These are phyloP conservation scores for Zaprionus inermis DNA, from an alignment of 1,140 invertebrate genomes.

Conservation along the genomic window DNA sequence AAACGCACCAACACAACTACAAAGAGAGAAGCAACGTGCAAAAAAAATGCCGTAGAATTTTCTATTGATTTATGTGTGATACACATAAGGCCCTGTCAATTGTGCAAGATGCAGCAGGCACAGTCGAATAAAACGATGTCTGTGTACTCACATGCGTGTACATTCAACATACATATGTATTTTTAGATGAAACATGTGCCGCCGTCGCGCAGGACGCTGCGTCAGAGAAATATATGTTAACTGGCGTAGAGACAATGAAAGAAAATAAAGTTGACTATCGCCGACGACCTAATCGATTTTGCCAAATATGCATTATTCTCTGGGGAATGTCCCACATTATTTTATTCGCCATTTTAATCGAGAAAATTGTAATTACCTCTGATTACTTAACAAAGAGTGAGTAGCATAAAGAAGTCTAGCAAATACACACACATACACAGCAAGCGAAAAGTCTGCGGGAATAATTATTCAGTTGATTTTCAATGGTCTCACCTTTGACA, in stretches of 20 bases:
- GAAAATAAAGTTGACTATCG: constrained; percentile 32
- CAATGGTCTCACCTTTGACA: constrained; percentile 53
- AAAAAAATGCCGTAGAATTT: constrained; percentile 42
- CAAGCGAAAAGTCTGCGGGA: constrained; percentile 21
- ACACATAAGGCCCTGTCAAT: constrained; percentile 26
- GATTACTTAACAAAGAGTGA: constrained; percentile 72
- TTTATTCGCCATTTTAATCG: neutral
- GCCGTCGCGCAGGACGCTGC: constrained; percentile 41
- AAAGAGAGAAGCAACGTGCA: constrained; percentile 56
- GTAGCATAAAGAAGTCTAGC: constrained; percentile 40
- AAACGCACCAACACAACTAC: constrained; percentile 49
- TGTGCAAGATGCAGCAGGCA: constrained; percentile 42
- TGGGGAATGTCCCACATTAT: neutral
- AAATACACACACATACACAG: constrained; percentile 54
- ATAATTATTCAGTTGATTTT: constrained; percentile 29
- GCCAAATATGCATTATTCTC: constrained; percentile 32
- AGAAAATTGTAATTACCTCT: constrained; percentile 39
- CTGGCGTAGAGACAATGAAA: constrained; percentile 40
- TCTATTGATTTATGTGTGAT: constrained; percentile 40
- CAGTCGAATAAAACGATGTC: constrained; percentile 15
- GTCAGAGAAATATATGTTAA: constrained; percentile 35
- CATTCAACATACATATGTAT: constrained; percentile 24
- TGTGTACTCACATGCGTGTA: neutral
- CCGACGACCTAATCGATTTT: constrained; percentile 62
- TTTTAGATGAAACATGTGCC: constrained; percentile 41